Evolutionary conservation across 2,113 vertebrate species (phyloP).

Genomic region (Eptatretus burgeri): DNA sequence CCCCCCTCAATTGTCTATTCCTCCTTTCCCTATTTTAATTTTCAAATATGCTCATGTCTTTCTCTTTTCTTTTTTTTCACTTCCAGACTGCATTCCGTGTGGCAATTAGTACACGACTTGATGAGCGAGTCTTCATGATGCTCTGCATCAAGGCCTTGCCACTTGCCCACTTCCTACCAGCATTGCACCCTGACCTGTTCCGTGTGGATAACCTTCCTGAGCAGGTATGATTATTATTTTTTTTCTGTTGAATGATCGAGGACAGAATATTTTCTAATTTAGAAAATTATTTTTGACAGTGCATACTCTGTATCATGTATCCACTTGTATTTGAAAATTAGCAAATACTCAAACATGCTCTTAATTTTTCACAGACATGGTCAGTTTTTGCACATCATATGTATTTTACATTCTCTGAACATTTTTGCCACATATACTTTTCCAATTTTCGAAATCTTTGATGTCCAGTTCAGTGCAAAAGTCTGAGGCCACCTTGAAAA

Average conservation of each 20-base stretch:
- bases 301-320: neutral
- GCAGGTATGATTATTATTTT: constrained; percentile 25
- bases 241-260: no score
- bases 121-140: constrained; percentile 78
- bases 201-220: constrained; percentile 60
- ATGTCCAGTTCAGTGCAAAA: no score
- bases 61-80: constrained; percentile 6
- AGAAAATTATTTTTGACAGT: neutral
- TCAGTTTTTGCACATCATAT: neutral
- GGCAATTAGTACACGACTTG: constrained; percentile 55
- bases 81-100: constrained; percentile 66
- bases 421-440: no score
- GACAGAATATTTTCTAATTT: neutral
- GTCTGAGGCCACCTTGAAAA: no score
- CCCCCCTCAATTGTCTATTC: no score
- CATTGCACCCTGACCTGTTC: constrained; percentile 68
- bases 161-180: constrained; percentile 49
- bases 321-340: neutral
- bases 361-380: neutral
- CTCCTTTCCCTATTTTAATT: no score
- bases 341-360: neutral
- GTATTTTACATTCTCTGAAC: neutral
- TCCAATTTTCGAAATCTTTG: no score
- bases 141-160: constrained; percentile 86
- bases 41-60: no score